Evolutionary conservation across 1,140 invertebrate genomes (phyloP).

Genomic region (Pogonus chalceus): DNA sequence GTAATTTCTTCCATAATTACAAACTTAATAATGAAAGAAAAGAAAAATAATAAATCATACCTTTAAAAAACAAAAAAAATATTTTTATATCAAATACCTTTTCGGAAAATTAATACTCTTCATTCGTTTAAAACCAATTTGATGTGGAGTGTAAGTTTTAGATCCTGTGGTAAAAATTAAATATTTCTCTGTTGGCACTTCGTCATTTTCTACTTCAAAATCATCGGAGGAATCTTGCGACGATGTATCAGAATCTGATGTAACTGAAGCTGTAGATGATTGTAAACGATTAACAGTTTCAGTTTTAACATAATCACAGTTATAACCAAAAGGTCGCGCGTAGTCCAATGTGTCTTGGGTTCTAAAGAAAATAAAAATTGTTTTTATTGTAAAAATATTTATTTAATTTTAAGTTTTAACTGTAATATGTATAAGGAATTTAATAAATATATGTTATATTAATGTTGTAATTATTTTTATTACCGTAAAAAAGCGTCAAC

Average conservation of each 20-base stretch:
- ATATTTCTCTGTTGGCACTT: slow-evolving; percentile 53
- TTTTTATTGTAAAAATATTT: no score
- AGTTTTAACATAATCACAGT: slow-evolving; percentile 44
- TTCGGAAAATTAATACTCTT: slow-evolving; percentile 61
- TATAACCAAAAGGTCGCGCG: slow-evolving; percentile 45
- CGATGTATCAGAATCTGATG: slow-evolving; percentile 18
- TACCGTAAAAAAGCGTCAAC: no score
- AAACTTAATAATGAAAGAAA: no score
- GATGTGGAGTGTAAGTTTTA: slow-evolving; percentile 78
- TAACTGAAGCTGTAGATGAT: neutral
- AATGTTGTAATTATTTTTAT: no score
- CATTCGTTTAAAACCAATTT: slow-evolving; percentile 78
- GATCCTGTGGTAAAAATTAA: slow-evolving; percentile 80
- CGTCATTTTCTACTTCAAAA: slow-evolving; percentile 32
- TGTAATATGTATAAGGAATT: no score
- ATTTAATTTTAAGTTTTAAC: no score
- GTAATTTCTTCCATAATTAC: no score
- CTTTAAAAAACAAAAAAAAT: no score
- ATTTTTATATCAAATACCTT: no score
- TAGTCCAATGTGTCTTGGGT: slow-evolving; percentile 36
- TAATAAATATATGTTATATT: no score
- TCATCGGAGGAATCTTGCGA: slow-evolving; percentile 42
- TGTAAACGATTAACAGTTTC: slow-evolving; percentile 30
- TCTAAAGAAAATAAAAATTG: no score
- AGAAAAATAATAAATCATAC: no score